phyloP scores from a whole-genome alignment of 2,888 invertebrate genomes.

The Drosophila merina region DNA sequence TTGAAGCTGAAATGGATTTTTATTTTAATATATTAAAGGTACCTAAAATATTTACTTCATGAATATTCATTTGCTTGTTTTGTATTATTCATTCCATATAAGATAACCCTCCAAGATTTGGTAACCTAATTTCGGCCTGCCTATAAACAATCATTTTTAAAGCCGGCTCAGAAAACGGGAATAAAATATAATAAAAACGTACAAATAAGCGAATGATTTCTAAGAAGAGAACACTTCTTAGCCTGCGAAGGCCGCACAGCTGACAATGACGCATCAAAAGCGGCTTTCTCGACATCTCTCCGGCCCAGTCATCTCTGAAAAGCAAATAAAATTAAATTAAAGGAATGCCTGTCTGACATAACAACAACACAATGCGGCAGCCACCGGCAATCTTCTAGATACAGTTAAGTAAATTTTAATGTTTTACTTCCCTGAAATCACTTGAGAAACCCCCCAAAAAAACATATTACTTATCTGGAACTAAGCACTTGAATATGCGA shows the following conservation, averaged over 20 bases:
- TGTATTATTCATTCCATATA: background rate
- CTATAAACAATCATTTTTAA: constrained; percentile 51
- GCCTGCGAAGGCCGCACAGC: constrained; percentile 34
- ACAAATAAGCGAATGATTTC: constrained; percentile 52
- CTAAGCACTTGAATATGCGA: constrained; percentile 54
- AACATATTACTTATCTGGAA: constrained; percentile 28
- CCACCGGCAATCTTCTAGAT: constrained; percentile 55
- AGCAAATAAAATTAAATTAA: constrained; percentile 43
- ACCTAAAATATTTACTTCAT: background rate
- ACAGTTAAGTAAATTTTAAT: constrained; percentile 74
- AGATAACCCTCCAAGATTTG: constrained; percentile 18
- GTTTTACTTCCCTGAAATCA: constrained; percentile 55
- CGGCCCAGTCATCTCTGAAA: constrained; percentile 20
- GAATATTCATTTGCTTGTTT: background rate
- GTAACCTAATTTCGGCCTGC: constrained; percentile 44
- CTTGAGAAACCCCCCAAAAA: constrained; percentile 35
- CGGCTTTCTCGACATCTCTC: constrained; percentile 45
- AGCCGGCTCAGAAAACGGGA: constrained; percentile 9
- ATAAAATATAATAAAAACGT: constrained; percentile 41
- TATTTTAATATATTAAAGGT: too few species aligned
- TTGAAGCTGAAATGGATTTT: too few species aligned
- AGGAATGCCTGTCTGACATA: constrained; percentile 28
- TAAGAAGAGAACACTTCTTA: constrained; percentile 55
- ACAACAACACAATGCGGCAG: constrained; percentile 29
- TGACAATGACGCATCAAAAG: constrained; percentile 60